These are phyloP conservation scores for Litocranius walleri DNA, from an alignment of 2,113 vertebrate genomes.

Conservation along the genomic window DNA sequence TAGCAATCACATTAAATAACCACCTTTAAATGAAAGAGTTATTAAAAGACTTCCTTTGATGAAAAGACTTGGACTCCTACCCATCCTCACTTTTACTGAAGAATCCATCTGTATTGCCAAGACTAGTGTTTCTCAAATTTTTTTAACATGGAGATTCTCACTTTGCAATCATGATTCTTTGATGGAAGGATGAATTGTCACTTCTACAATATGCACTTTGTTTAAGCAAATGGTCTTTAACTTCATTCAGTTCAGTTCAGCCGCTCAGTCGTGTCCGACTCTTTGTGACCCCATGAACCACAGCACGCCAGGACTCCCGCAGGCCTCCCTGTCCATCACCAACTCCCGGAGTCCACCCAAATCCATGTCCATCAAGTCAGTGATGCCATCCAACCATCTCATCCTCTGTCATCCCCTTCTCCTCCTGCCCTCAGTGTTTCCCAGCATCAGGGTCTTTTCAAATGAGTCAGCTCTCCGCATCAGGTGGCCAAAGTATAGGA, in stretches of 20 bases:
- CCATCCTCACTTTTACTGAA: background rate
- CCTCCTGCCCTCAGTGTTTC: no score
- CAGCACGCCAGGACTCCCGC: fast-evolving
- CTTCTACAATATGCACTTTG: background rate
- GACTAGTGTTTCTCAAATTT: background rate
- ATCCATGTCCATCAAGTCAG: no score
- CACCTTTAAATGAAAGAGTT: background rate
- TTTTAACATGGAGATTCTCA: background rate
- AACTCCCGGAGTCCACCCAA: no score
- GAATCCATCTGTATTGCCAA: background rate
- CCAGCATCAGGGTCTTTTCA: no score
- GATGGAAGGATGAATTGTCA: background rate
- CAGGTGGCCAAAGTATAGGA: no score
- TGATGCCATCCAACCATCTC: no score
- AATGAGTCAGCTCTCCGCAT: no score
- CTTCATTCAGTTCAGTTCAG: background rate
- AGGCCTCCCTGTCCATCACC: background rate
- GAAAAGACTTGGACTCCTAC: background rate
- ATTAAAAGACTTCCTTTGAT: background rate
- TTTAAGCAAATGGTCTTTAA: background rate
- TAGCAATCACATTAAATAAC: background rate
- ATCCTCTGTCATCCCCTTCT: no score
- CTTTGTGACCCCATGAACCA: background rate
- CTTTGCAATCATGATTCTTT: background rate
- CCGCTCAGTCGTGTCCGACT: fast-evolving